Base-by-base conservation (phyloP, 2,797 vertebrate species). In the Coracias cyanogaster region DNA sequence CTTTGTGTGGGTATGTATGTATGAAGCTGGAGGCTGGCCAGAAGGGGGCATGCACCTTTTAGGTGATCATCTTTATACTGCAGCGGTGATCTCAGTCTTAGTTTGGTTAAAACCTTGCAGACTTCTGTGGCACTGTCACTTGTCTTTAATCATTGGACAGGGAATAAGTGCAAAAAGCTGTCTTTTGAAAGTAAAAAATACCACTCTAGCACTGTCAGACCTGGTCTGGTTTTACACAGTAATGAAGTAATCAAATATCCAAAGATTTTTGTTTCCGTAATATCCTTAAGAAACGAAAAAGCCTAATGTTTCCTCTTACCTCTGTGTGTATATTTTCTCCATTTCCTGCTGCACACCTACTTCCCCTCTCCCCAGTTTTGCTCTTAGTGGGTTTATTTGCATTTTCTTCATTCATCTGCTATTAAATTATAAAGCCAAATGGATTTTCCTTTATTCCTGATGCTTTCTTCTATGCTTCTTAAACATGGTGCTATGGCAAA, bases 341-440 rank as follows among this genome's bases (percentile, higher is more conserved):
- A 7, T 39, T 31, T 65, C 37, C 29, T 46, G 22, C n/a, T 39
- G 20, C 46, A 54, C 8, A 13, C 62, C 14, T 43, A 3, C 10
- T 13, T 28, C 20, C 22, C 18, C 21, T 10, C 1, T 2, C 11
- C 43, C 9, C 2, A 5, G 1, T 72, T 71, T 80, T 80, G 33
- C 20, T 77, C 55, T 60, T 39, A 11, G 3, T 57, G 29, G 12
- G 5, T 65, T 83, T 82, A 43, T 92, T 94, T 25, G 37, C 31
- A 41, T 76, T 86, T 84, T 87, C 46, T 82, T 84, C 49, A 19
- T 86, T 91, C 37, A 41, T 35, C 70, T 76, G 11, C 74, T 89
- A 84, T 43, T 41, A 71, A 54, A 18, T 70, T 37, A 24, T 81
- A 84, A 93, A 82, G n/a, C 80, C 49, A 90, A 74, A 26, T 49